A percentile compares a stretch with the other conserved stretches of the same genome.
Evolutionary conservation across 2,797 vertebrate species (phyloP).

Genomic region (Poecilia gillii): DNA sequence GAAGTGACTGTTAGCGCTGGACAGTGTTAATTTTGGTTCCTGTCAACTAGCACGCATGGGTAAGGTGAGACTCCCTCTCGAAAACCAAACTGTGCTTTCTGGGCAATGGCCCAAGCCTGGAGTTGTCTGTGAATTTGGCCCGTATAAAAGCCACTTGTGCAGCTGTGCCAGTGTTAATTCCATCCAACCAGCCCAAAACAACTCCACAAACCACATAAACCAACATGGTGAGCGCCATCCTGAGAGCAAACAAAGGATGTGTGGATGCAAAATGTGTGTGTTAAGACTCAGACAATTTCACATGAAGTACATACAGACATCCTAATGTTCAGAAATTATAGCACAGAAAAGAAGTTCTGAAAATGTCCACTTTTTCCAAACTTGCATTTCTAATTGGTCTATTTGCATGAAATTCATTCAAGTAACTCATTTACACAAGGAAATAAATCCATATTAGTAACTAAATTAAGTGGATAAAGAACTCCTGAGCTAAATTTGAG

Average conservation of each 20-base stretch:
- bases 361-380: not conserved
- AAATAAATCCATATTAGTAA: not conserved
- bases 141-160: slow-evolving; percentile 78
- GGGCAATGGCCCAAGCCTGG: slow-evolving; percentile 76
- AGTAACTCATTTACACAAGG: not conserved
- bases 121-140: slow-evolving; percentile 74
- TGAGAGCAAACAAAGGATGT: slow-evolving; percentile 52
- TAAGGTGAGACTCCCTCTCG: slow-evolving; percentile 74
- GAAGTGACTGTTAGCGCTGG: slow-evolving; percentile 61
- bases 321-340: not conserved
- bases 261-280: slow-evolving; percentile 8
- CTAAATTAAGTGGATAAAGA: not conserved
- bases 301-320: not conserved
- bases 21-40: slow-evolving; percentile 77
- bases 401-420: not conserved
- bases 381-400: not conserved
- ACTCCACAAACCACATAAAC: slow-evolving; percentile 65
- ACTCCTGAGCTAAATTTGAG: not conserved
- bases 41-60: slow-evolving; percentile 69
- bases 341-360: not conserved
- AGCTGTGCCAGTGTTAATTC: slow-evolving; percentile 70
- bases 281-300: slow-evolving; percentile 22
- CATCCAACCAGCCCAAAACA: slow-evolving; percentile 49
- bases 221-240: slow-evolving; percentile 52
- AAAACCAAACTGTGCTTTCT: slow-evolving; percentile 79